These are phyloP conservation scores for Bradysia coprophila DNA, from an alignment of 1,140 invertebrate species.

Conservation along the genomic window DNA sequence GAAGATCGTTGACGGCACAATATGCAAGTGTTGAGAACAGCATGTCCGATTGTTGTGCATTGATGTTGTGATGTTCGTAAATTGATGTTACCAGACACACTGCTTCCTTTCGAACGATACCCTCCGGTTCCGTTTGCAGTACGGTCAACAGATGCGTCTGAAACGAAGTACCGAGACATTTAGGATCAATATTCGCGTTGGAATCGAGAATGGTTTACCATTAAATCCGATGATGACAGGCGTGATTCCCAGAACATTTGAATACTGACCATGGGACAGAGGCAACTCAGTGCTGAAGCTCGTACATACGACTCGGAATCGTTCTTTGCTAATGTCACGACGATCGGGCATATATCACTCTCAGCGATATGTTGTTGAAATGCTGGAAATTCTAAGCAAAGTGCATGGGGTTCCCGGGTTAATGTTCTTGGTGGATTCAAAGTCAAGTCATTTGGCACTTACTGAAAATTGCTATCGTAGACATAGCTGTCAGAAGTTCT, in stretches of 20 bases:
- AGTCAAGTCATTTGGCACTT: conserved; percentile 15
- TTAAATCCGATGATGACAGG: conserved; percentile 34
- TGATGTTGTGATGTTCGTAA: conserved; percentile 40
- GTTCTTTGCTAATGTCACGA: conserved; percentile 37
- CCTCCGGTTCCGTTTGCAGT: conserved; percentile 48
- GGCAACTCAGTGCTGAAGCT: conserved; percentile 46
- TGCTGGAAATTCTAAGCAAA: conserved; percentile 51
- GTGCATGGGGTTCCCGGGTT: background rate
- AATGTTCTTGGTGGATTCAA: background rate
- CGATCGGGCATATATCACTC: conserved; percentile 39
- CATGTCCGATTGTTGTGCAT: conserved; percentile 22
- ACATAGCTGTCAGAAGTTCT: conserved; percentile 47
- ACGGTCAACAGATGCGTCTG: conserved; percentile 41
- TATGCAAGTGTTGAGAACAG: conserved; percentile 38
- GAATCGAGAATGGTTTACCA: too few species aligned
- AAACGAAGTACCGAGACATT: conserved; percentile 10
- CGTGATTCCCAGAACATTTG: conserved; percentile 40
- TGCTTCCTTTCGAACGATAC: conserved; percentile 50
- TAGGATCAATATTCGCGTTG: too few species aligned
- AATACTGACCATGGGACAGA: conserved; percentile 42
- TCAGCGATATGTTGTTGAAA: conserved; percentile 50
- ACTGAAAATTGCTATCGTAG: conserved; percentile 47
- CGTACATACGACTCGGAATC: conserved; percentile 54
- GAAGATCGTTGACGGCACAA: conserved; percentile 44
- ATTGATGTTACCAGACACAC: conserved; percentile 41